Conservation (phyloP, 2,113 vertebrate species). For the Strix aluco region DNA sequence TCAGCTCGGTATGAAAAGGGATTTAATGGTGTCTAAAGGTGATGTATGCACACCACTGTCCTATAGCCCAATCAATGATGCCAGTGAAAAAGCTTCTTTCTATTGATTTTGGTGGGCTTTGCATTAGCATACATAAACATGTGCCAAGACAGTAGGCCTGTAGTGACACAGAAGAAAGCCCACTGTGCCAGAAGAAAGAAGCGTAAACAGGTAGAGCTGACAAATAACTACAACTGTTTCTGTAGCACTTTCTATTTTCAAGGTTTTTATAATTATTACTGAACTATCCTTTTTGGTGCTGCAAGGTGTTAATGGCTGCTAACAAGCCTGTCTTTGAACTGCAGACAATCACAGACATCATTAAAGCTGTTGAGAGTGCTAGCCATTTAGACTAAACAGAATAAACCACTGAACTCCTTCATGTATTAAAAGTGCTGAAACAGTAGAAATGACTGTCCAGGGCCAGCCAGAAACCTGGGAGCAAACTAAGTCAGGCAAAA, state of each 20-base stretch:
- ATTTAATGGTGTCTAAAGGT: background rate
- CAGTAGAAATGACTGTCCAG: background rate
- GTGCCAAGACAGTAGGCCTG: background rate
- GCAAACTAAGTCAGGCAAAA: background rate
- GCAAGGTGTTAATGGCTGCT: constrained; percentile 1
- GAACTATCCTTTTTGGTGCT: background rate
- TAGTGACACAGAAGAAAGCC: background rate
- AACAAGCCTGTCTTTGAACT: constrained; percentile 1
- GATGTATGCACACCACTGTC: background rate
- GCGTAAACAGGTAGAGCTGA: background rate
- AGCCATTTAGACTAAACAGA: background rate
- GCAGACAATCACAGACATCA: background rate
- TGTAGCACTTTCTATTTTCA: background rate
- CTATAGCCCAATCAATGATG: background rate
- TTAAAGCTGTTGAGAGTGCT: background rate
- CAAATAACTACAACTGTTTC: background rate
- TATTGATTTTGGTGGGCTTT: background rate
- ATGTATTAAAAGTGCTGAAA: background rate
- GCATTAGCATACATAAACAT: background rate
- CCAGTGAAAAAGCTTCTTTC: background rate
- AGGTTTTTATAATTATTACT: background rate
- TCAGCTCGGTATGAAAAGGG: background rate
- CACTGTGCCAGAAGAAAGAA: background rate
- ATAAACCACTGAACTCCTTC: background rate
- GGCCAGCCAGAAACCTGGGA: background rate